Base-by-base conservation (phyloP, 2,888 invertebrate species). In the Maniola hyperantus region DNA sequence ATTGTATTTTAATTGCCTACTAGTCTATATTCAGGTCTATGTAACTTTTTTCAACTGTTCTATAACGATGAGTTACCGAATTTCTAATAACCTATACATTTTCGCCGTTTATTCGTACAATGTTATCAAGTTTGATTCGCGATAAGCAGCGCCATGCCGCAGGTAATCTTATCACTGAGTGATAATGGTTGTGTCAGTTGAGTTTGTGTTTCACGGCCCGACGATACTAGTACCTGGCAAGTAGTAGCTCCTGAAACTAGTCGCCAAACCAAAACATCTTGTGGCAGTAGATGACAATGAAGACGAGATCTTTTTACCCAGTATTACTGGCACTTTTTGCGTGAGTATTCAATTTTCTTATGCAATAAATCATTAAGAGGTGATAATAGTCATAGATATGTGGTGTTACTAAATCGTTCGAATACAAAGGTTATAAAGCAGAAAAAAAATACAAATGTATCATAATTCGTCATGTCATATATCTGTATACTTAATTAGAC, bases 101-200 rank as follows among this genome's bases (percentile, higher is more conserved):
- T 76, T 80, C 73, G 80, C 80, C 80, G 78, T 85, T 80, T 84
- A 82, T 85, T 83, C 86, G 81, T 83, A 82, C 76, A 75, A 77
- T 80, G 85, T 88, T 90, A 91, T 91, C 90, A 77, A 79, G 76
- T 80, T 84, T 87, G 89, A 90, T 89, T 90, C 86, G 85, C 80
- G 91, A 91, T 91, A 92, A 91, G 89, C 84, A 83, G 73, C 77
- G 83, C 85, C 83, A 87, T 88, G 85, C 87, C 83, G 84, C 81
- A 77, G 79, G 85, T 88, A 89, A 88, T 91, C 90, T 92, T 92
- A 92, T 92, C 92, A 87, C 82, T 83, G 83, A 86, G 84, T 89
- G 91, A 92, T 92, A 92, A 87, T 85, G 87, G 89, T 87, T 89
- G 87, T 89, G 91, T 90, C 89, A 92, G 91, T 91, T 20, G 87